phyloP scores from a whole-genome alignment of 2,888 invertebrate genomes.

The Yponomeuta malinellus region DNA sequence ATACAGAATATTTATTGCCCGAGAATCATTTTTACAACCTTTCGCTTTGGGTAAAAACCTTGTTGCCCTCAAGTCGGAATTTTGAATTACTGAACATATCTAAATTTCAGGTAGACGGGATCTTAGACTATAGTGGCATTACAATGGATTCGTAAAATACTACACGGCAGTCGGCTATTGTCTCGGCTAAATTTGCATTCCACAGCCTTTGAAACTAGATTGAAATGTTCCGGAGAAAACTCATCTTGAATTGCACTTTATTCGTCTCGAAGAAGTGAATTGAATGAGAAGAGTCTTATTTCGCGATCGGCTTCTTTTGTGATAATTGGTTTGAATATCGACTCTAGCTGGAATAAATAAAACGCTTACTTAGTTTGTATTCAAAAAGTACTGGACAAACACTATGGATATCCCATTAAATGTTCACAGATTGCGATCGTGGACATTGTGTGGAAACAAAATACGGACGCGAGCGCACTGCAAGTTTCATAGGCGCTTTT shows the following conservation, averaged over 20 bases:
- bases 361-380: slow-evolving; percentile 20
- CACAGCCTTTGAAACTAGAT: slow-evolving; percentile 9
- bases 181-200: slow-evolving; percentile 9
- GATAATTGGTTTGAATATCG: background rate
- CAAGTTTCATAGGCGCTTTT: slow-evolving; percentile 55
- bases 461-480: slow-evolving; percentile 47
- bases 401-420: slow-evolving; percentile 19
- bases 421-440: slow-evolving; percentile 41
- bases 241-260: slow-evolving; percentile 1
- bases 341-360: background rate
- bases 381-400: background rate
- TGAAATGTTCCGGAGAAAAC: slow-evolving; percentile 2
- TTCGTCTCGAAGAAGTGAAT: background rate
- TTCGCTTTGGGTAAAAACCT: too few relatives aligned
- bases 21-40: too few relatives aligned
- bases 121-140: slow-evolving; percentile 24
- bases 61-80: too few relatives aligned
- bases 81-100: background rate
- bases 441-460: slow-evolving; percentile 63
- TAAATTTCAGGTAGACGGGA: slow-evolving; percentile 26
- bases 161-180: slow-evolving; percentile 11
- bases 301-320: background rate
- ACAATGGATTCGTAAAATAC: slow-evolving; percentile 7
- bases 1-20: too few relatives aligned
- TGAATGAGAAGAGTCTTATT: background rate